Evolutionary conservation across 2,888 invertebrate species (phyloP), one percentile per base, ranked within the genome.

Genomic region (Allolobophora icterica): DNA sequence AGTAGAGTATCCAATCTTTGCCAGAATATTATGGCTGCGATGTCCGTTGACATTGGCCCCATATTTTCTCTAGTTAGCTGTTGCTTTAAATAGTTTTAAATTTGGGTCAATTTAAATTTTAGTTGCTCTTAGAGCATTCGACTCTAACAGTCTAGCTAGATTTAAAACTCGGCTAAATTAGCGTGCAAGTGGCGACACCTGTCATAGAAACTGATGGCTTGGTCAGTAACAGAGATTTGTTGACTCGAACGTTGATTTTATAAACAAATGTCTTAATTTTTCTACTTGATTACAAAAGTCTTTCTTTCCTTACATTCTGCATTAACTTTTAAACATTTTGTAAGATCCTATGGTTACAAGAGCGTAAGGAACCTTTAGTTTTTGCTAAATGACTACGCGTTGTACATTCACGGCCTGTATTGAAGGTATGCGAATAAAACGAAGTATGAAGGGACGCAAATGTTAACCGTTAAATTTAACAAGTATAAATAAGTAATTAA

Each of bases 151-250:
- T 71, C 71, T 71, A 71, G 71, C 11, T 30, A 71, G 13, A 1
- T 11, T n/a, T 30, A 3, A n/a, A n/a, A 71, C 52, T 52, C 52
- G 2, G n/a, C n/a, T 71, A 24, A 45, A 45, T 45, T 45, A 19
- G 19, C 45, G 58, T 58, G 58, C 71, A 3, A 71, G 71, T 87
- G 87, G 87, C 87, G 87, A 30, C 87, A 87, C 87, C 87, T 87
- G 38, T 87, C 87, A 35, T 87, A 87, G 87, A 87, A 11, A 87
- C 87, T 35, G 87, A 38, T 87, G 87, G 87, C 87, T 87, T 87
- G 35, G 34, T 87, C 30, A 15, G 87, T 87, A 87, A 87, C 87
- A 71, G 71, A 13, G 34, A 84, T 38, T 38, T 35, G 24, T 87
- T 87, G 11, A 35, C 34, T 87, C 71, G n/a, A 87, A 87, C 38